A percentile compares a stretch with the other conserved stretches of the same genome.
phyloP scores from a whole-genome alignment of 2,797 vertebrate genomes.

The Poeciliopsis infans region DNA sequence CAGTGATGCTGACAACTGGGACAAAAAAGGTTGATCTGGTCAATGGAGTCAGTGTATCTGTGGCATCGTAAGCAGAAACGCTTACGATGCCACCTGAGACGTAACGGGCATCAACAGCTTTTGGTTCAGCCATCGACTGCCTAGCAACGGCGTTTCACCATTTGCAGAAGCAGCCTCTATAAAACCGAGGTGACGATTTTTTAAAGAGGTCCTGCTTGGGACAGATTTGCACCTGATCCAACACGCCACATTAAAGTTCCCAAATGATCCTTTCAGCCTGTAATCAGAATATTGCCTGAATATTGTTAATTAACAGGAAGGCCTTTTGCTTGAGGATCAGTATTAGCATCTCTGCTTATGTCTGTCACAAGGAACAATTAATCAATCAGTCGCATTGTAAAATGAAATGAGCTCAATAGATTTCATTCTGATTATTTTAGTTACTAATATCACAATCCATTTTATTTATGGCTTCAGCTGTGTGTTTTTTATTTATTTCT shows the following conservation, averaged over 20 bases:
- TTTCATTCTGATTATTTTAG: no score
- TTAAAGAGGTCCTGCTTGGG: not conserved
- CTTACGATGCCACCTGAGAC: not conserved
- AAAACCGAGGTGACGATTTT: not conserved
- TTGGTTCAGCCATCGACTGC: not conserved
- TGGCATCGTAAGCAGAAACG: conserved; percentile 3
- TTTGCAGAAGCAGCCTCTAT: not conserved
- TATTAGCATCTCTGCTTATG: not conserved
- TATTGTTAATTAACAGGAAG: no score
- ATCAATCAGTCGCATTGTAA: no score
- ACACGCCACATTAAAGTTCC: not conserved
- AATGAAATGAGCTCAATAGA: no score
- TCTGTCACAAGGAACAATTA: no score
- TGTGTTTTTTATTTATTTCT: no score
- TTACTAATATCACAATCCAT: no score
- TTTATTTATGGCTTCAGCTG: no score
- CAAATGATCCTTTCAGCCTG: not conserved
- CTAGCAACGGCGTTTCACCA: not conserved
- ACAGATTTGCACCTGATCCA: not conserved
- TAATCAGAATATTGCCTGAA: no score
- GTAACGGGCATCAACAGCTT: not conserved
- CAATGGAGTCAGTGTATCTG: not conserved
- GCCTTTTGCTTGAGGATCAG: not conserved
- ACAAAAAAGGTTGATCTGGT: not conserved
- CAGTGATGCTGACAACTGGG: not conserved